Base-by-base conservation (phyloP, 2,797 vertebrate species). In the Karalla daura region DNA sequence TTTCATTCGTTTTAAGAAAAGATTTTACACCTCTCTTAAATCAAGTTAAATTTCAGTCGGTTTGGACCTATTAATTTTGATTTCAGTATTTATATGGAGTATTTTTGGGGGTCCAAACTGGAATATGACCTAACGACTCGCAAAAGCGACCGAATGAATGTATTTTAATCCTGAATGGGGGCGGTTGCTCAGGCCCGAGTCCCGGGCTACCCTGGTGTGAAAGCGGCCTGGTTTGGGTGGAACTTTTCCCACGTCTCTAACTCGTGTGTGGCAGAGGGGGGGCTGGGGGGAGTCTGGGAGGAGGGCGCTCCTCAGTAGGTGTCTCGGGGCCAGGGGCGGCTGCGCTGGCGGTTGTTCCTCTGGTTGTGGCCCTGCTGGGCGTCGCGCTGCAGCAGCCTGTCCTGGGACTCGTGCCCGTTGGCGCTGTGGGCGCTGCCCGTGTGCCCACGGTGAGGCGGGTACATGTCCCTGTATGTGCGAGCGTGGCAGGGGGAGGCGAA, bases 271-370 rank as follows among this genome's bases (percentile, higher is more conserved):
- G 54, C 24, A 77, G 76, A 43, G 36, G 30, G 75, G 74, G 74
- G 63, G 68, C 39, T 4, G 14, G 59, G n/a, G 44, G 52, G 32
- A 40, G 7, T 46, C 18, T 23, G 7, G 69, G n/a, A n/a, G n/a
- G n/a, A n/a, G n/a, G n/a, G n/a, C n/a, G n/a, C 47, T 63, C 54
- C 43, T 96, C 94, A 97, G 91, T 97, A 97, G 91, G 94, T 98
- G 91, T 98, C 96, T 89, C 96, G 94, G 63, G 96, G 95, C 96
- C 96, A 98, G 67, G 96, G 95, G 68, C 96, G 93, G 83, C 94
- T 95, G 83, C 95, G 95, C 84, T 96, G 96, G 84, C 95, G 95
- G 94, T 94, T 95, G 94, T 95, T 95, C 86, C 96, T 94, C 87
- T 96, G 96, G 78, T 93, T 95, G 91, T 95, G 95, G 80, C 93